phyloP scores from a whole-genome alignment of 2,797 vertebrate species.

The Rhabdophis nuchalis region DNA sequence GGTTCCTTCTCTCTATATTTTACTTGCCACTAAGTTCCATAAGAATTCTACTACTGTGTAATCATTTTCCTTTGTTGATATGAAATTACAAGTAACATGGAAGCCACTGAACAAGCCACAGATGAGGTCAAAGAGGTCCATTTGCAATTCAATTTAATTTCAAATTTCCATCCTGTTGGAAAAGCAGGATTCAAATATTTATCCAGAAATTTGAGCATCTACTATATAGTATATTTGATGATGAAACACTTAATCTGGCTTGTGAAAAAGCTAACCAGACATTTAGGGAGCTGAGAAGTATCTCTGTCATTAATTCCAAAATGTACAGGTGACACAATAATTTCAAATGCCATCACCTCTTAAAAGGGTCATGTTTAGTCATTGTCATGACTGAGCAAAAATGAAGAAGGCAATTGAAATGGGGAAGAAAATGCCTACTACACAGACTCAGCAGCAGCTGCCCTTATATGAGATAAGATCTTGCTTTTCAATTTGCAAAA shows the following conservation, averaged over 20 bases:
- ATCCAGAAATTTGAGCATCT: background rate
- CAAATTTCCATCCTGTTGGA: background rate
- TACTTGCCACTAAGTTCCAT: background rate
- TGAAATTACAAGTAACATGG: background rate
- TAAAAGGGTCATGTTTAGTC: background rate
- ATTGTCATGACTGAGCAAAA: constrained; percentile 2
- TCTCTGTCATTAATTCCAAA: background rate
- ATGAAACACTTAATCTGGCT: background rate
- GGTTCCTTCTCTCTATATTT: background rate
- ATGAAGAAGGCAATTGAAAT: constrained; percentile 28
- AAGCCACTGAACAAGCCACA: background rate
- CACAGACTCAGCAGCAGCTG: constrained; percentile 33
- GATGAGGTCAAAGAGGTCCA: background rate
- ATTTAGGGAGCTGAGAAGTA: background rate
- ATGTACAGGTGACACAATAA: background rate
- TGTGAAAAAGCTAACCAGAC: background rate
- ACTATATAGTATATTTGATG: background rate
- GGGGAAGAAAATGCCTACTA: constrained; percentile 9
- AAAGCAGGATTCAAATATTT: background rate
- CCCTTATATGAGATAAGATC: constrained; percentile 54
- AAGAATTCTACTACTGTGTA: background rate
- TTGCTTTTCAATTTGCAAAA: constrained; percentile 55
- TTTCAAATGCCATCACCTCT: background rate
- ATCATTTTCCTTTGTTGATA: background rate
- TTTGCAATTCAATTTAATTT: background rate